phyloP scores from a whole-genome alignment of 1,140 invertebrate genomes.

The Agrilus planipennis region DNA sequence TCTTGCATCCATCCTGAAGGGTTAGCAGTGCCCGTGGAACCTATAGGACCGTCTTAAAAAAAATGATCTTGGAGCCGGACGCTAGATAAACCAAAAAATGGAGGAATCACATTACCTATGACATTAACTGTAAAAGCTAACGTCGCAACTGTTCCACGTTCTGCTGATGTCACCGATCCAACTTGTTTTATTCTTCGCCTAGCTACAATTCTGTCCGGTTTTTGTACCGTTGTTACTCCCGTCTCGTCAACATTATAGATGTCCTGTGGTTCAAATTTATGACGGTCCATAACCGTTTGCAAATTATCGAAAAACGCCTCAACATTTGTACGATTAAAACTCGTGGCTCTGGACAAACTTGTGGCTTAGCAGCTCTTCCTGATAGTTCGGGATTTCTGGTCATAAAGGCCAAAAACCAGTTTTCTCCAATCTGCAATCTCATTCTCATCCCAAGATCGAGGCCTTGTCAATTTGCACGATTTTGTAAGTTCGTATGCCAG shows the following conservation, averaged over 20 bases:
- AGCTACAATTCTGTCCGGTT: conserved; percentile 28
- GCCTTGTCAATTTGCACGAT: conserved; percentile 19
- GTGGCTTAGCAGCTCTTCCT: conserved; percentile 33
- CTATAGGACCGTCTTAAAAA: conserved; percentile 33
- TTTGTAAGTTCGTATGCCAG: conserved; percentile 20
- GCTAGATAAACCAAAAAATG: conserved; percentile 34
- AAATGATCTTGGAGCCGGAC: conserved; percentile 30
- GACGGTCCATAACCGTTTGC: conserved; percentile 22
- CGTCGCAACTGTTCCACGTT: conserved; percentile 32
- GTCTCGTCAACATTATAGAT: conserved; percentile 1
- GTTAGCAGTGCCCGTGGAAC: conserved; percentile 29
- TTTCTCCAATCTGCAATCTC: conserved; percentile 31
- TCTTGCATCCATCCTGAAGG: conserved; percentile 34
- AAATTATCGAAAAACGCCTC: conserved; percentile 29
- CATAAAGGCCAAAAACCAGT: conserved; percentile 37
- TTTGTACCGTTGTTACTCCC: conserved; percentile 28
- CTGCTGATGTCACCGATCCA: conserved; percentile 33
- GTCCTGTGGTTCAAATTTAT: conserved; percentile 21
- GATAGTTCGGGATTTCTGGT: conserved; percentile 33
- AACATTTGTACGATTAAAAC: conserved; percentile 38
- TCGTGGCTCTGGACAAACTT: conserved; percentile 35
- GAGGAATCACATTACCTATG: conserved; percentile 29
- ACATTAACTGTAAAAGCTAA: conserved; percentile 27
- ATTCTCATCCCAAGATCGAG: conserved; percentile 24
- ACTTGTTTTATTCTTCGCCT: conserved; percentile 34